Evolutionary conservation across 2,888 invertebrate species (phyloP), one percentile per base, ranked within the genome.

Genomic region (Operophtera brumata): DNA sequence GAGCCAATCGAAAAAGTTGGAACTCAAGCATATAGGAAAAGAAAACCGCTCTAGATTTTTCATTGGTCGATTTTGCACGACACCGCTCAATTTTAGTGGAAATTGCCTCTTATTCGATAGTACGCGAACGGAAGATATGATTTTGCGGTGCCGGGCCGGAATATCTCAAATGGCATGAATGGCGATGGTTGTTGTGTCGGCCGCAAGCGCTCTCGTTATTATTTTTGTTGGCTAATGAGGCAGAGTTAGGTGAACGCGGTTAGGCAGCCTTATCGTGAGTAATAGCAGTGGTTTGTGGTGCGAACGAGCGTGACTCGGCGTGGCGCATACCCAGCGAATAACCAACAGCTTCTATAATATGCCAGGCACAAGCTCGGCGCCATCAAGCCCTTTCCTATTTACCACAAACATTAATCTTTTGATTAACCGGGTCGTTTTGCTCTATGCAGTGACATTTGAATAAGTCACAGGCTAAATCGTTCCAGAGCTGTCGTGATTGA

Each of bases 331-430:
- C 14, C 39, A 37, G 4, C 35, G 45, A 53, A 53, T 40, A 30
- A 13, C 26, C 10, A 46, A 2, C n/a, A 44, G 50, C 44, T 32
- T 37, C 11, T 50, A 39, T 10, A 20, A 28, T 35, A 52, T 42
- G 41, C 46, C 41, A 46, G 25, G 14, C 39, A n/a, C 35, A 26
- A 36, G 32, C n/a, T n/a, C n/a, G n/a, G 26, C 35, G 25, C 53
- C 48, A 54, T 45, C 51, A 41, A 32, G 46, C 50, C 76, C 72
- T 75, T 80, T 78, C 74, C 69, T 73, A 78, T 77, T 80, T 75
- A 78, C 77, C 73, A 76, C 70, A 72, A 80, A 73, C 79, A 85
- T 85, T 84, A 81, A 84, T 82, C 77, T 78, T 77, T 69, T 63
- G 63, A 67, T 67, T 67, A 80, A 80, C 71, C 73, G 64, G 75